Conservation (phyloP, 2,113 vertebrate genomes). For the Pelusios castaneus region DNA sequence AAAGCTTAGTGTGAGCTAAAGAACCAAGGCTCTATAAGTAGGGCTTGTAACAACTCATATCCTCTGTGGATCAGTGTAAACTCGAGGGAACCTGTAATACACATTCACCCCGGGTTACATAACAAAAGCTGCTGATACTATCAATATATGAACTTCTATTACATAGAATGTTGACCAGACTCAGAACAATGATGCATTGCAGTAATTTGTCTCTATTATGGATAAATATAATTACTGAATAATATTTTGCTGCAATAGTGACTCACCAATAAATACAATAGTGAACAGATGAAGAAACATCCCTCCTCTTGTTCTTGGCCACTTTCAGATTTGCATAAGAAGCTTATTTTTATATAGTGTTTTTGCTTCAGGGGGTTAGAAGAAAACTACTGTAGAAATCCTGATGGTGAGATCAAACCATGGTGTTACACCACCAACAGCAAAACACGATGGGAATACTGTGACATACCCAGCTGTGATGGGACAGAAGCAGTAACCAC, state of each 20-base stretch:
- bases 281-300: neutral
- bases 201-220: neutral
- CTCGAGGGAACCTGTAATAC: neutral
- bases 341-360: neutral
- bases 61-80: too few relatives aligned
- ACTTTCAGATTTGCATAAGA: neutral
- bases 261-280: neutral
- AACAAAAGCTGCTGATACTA: neutral
- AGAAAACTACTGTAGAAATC: conserved; percentile 93
- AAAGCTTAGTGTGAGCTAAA: neutral
- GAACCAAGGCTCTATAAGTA: neutral
- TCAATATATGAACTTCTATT: neutral
- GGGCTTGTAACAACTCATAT: neutral
- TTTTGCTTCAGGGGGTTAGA: conserved; percentile 82
- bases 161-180: neutral
- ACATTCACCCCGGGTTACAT: neutral
- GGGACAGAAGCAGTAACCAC: neutral
- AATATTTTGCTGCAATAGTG: neutral
- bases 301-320: neutral
- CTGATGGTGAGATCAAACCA: conserved; percentile 86
- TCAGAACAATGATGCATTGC: neutral
- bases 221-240: neutral
- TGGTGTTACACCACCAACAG: conserved; percentile 94
- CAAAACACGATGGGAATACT: conserved; percentile 88
- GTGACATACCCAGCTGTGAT: conserved; percentile 83